A percentile compares a stretch with the other conserved stretches of the same genome.
These are phyloP conservation scores for Tachina lurida DNA, from an alignment of 2,888 invertebrate species.

Conservation along the genomic window DNA sequence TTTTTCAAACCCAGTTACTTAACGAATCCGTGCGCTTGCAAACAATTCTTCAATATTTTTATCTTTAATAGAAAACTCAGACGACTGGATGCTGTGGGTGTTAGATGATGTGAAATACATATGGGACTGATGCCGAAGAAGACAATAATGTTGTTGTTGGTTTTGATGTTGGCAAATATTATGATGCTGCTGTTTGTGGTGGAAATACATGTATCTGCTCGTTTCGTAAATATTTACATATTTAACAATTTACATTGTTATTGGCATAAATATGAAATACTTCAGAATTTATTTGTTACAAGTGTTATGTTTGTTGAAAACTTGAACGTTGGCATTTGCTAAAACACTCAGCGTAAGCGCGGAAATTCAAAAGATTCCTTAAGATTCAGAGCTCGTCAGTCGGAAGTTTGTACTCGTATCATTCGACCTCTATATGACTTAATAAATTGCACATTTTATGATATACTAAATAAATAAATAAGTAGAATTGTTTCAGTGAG, in stretches of 20 bases:
- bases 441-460: no score
- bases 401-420: no score
- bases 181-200: conserved; percentile 14
- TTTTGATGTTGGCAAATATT: neutral
- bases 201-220: conserved; percentile 11
- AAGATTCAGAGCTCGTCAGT: no score
- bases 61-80: conserved; percentile 1
- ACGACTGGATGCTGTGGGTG: neutral
- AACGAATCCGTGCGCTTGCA: neutral
- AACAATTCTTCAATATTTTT: conserved; percentile 21
- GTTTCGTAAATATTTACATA: conserved; percentile 18
- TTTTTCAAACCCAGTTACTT: conserved; percentile 38
- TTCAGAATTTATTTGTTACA: neutral
- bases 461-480: no score
- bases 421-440: no score
- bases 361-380: no score
- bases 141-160: conserved; percentile 7
- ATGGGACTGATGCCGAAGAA: neutral
- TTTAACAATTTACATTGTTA: conserved; percentile 6
- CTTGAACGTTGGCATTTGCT: no score
- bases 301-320: no score
- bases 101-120: conserved; percentile 6
- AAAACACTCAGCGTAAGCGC: no score
- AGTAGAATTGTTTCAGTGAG: no score
- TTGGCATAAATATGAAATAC: conserved; percentile 6